Base-by-base conservation (phyloP, 1,140 invertebrate species). In the Tetramorium alpestre region DNA sequence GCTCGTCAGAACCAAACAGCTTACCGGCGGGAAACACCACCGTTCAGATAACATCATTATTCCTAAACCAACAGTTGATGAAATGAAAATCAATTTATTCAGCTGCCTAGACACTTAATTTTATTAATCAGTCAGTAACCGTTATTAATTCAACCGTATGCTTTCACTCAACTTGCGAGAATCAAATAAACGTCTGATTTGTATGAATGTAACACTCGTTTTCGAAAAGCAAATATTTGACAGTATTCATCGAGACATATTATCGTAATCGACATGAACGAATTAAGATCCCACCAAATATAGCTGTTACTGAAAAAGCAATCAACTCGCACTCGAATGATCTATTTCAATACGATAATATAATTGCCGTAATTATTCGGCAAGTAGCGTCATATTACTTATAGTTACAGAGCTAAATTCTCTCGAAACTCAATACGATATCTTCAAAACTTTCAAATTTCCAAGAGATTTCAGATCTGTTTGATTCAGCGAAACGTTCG, bases 61-160 rank as follows among this genome's bases (percentile, higher is more conserved):
- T 51, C 38, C 11, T n/a, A 7, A 47, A 47, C 44, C 28, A 73
- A 88, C 11, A 64, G 38, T 49, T 62, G 22, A 25, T 58, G 51
- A 70, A 64, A 62, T 33, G 6, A 58, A 44, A 86, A 70, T 60
- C 16, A 28, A 25, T 89, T 76, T 58, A 54, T 80, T 90, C 69
- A 90, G 75, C 67, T 87, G 78, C 38, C 10, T 33, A 87, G 80
- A 85, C 56, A 69, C 62, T 60, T 76, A 84, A 76, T 70, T 60
- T 80, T 16, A 44, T 82, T 89, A 87, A 65, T 88, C 49, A 18
- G 22, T 51, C 22, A 44, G 38, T 85, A 65, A 90, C 33, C 81
- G 44, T 85, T 28, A 28, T 70, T 58, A 78, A 22, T 56, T 22
- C 22, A 22, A 22, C 22, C 22, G 22, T 22, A 22, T 44, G 70